Evolutionary conservation across 1,140 invertebrate genomes (phyloP), one percentile per base, ranked within the genome.

Genomic region (Magallana ariakensis): DNA sequence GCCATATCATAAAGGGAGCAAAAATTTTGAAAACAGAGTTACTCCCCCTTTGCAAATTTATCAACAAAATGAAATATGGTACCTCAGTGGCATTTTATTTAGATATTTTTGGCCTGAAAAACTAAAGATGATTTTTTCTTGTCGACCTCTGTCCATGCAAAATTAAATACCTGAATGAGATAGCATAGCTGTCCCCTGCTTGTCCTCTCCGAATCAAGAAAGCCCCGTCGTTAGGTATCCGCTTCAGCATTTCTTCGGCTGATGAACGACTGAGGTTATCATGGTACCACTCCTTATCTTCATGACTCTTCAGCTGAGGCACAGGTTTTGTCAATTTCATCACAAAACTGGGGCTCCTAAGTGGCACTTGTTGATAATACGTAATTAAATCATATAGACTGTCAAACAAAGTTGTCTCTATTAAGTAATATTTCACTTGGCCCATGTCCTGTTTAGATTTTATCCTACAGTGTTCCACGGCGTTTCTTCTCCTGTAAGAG

Each of bases 261-360:
- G 97, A 96, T 53, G 96, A 95, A 87, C 98, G 96, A 1, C 96
- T 96, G 80, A 97, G 97, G 54, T 97, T 96, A 5, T 97, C 96
- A 93, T 98, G 97, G 95, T 97, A 99, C 98, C 98, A 99, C 94
- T 98, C 97, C 95, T 98, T 98, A 80, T 96, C 97, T 94, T 98
- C 97, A 91, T 99, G 98, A 93, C 98, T 97, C 90, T 97, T 97
- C 15, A 98, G 97, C 94, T 99, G 98, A 3, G 98, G 98, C 0
- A 99, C 98, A 0, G 98, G 97, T 93, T 98, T 97, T 92, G 96
- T 96, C 0, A 99, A 95, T 0, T 96, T 97, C 84, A 99, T 98
- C 15, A 97, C 95, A 94, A 99, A 98, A 93, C 98, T 97, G 93
- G 97, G 97, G 94, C 97, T 98, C 22, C 97, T 95, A 62, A 99